Evolutionary conservation across 1,140 invertebrate genomes (phyloP), one percentile per base, ranked within the genome.

Genomic region (Notospermus geniculatus): DNA sequence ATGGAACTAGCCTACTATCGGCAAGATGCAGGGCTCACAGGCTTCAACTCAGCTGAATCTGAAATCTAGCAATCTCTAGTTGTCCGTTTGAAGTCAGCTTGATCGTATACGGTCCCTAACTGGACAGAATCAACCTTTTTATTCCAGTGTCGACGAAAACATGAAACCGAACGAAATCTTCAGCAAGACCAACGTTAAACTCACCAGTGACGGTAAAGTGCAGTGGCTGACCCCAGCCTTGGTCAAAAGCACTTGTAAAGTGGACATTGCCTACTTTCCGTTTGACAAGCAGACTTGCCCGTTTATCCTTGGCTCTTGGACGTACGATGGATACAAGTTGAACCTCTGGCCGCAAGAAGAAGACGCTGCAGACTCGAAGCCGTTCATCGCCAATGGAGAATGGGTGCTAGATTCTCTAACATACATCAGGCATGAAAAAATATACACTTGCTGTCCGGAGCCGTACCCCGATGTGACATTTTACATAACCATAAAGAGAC

Each of bases 161-260:
- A 81, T 80, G 1, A 64, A 75, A 39, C 80, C 79, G 15, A 83
- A 82, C 66, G 81, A 4, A 32, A 25, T 25, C 28, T 23, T 50
- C 28, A 50, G 82, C 80, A 61, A 60, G 45, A 79, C 74, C 54
- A 71, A 76, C 59, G 83, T 81, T 1, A 80, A 81, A 73, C 74
- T 84, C 7, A 67, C 73, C 11, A 68, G 75, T 30, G 46, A 65
- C 13, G 72, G 72, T 17, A 23, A 41, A 17, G 43, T 72, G 2
- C 23, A 54, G 9, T 70, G 68, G 32, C 2, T 62, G 15, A 43
- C 60, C 27, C 59, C 60, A 62, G 28, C 55, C 39, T 45, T 57
- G 46, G 45, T 56, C 46, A 50, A 59, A 57, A 74, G 91, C 64
- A 95, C 93, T 80, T 96, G 93, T 78, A 91, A 95, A 84, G 95